Evolutionary conservation across 2,888 invertebrate genomes (phyloP).

Genomic region (Noctua fimbriata): DNA sequence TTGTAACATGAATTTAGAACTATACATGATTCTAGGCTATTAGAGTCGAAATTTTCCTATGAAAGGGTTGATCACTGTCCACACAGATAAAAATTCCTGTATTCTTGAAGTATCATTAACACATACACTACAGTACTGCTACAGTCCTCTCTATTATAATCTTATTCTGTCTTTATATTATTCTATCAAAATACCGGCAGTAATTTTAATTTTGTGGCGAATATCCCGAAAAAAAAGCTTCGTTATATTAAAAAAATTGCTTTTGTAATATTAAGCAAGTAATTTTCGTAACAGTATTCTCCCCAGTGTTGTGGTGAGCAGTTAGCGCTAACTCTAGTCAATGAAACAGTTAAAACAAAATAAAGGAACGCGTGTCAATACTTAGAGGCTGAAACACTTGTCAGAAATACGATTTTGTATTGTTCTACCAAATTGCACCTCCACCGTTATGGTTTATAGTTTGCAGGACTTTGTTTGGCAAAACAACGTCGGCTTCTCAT

Average conservation of each 20-base stretch:
- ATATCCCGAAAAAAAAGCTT: neutral
- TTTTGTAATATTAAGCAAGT: too few species aligned
- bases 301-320: neutral
- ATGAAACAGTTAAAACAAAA: slow-evolving; percentile 22
- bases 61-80: too few species aligned
- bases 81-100: neutral
- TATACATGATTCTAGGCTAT: neutral
- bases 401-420: slow-evolving; percentile 41
- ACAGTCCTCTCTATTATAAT: neutral
- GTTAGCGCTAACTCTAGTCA: neutral
- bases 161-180: neutral
- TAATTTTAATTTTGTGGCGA: neutral
- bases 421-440: slow-evolving; percentile 48
- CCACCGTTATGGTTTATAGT: slow-evolving; percentile 53
- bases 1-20: neutral
- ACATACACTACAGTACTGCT: neutral
- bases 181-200: slow-evolving; percentile 1
- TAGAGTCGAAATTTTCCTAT: too few species aligned
- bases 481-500: slow-evolving; percentile 54
- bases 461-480: slow-evolving; percentile 56
- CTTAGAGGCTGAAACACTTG: slow-evolving; percentile 8
- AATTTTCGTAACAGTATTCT: slow-evolving; percentile 7
- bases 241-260: neutral
- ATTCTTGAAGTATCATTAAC: neutral
- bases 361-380: slow-evolving; percentile 36